Base-by-base conservation (phyloP, 2,888 invertebrate genomes). In the Cephus pygmeus region DNA sequence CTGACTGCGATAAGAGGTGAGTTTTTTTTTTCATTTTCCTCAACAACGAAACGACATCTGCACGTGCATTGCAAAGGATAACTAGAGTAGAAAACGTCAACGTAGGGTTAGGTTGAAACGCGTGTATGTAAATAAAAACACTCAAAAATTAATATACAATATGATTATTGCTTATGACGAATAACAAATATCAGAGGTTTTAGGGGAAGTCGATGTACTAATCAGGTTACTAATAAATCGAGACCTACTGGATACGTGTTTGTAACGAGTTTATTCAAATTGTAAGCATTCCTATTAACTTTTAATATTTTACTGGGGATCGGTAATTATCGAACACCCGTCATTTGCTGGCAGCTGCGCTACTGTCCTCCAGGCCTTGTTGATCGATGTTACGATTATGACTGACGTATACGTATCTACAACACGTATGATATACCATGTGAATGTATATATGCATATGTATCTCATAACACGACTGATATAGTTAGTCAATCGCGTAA, bases 291-390 rank as follows among this genome's bases (percentile, higher is more conserved):
- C 33, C 4, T 71, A 71, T 71, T 31, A 71, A 31, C 34, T 71
- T 71, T 71, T 71, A 71, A 71, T 71, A 71, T 34, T 33, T 71
- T 71, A 71, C 71, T 34, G 12, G 15, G 31, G 30, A 71, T 33
- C 15, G 33, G 12, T 71, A 71, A 71, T 71, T 71, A 34, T 71
- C 71, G 71, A 71, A 11, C 71, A 71, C 34, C 23, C 71, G 71
- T 33, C 71, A 23, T 33, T 12, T 34, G 12, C 6, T 6, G 33
- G 71, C 71, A 71, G 71, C 71, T 34, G 71, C 71, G 30, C 34
- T 71, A 71, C 56, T 56, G 56, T 56, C 56, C 56, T 56, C 56
- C 56, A 56, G 56, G 56, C 56, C 56, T 56, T 56, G 56, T 56
- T 56, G 56, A 56, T 56, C 9, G 56, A 56, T 23, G 23, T 56